Evolutionary conservation across 2,888 invertebrate species (phyloP), one percentile per base, ranked within the genome.

Genomic region (Drosophila atroscutellata): DNA sequence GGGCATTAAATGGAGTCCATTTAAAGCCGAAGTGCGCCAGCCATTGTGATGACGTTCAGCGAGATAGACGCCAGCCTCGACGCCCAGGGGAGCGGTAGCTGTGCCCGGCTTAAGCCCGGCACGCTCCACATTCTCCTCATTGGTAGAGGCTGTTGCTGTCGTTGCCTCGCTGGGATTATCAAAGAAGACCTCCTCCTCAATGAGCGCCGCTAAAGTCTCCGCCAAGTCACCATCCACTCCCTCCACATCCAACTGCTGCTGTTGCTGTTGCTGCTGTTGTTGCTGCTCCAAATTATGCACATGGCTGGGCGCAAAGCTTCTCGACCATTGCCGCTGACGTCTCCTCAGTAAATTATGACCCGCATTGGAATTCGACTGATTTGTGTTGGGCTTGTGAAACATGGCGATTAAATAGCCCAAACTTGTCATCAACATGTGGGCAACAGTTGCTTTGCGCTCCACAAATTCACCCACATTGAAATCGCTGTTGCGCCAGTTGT

Each of bases 241-340:
- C 7, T 83, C 78, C 93, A 94, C 69, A 0, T 62, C 74, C 36
- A 63, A 24, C 52, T 61, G 71, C 20, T 60, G 55, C 32, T 9
- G 15, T 45, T 34, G 34, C 20, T 45, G 45, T 15, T 45, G 45
- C 37, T 37, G 18, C 37, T 37, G 37, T 18, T 37, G 37, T 18
- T 37, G 37, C 9, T 37, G 26, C 5, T 71, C 54, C 9, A 34
- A 45, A 45, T 15, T 32, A 13, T 75, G 72, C 80, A 93, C 86
- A 85, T 93, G 92, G 81, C 94, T 93, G 78, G 94, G 95, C 77
- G 93, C 96, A 93, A 94, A 97, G 93, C 94, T 97, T 45, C 97
- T 94, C 34, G 97, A 97, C 94, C 95, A 95, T 83, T 95, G 95
- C 77, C 90, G 90, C 8, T 89, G 86, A 4, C 86, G 73, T 26